Evolutionary conservation across 2,797 vertebrate species (phyloP), one percentile per base, ranked within the genome.

Genomic region (Huso huso): DNA sequence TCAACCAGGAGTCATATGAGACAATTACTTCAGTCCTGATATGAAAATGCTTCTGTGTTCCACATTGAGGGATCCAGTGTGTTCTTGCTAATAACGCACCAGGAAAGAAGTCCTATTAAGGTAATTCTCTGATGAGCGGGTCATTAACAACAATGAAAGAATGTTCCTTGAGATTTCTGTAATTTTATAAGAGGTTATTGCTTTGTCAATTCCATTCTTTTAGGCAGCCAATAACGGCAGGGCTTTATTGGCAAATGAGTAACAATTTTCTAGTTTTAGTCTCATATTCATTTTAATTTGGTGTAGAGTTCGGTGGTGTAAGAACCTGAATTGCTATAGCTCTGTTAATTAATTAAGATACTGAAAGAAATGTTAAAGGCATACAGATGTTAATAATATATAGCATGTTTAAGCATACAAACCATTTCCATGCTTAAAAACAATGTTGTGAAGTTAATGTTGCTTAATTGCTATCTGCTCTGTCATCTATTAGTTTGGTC

Each of bases 11-110:
- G 86, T 90, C 88, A 77, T 79, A 87, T 87, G 88, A 90, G 85
- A 88, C 90, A 91, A 91, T 93, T 91, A 92, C 83, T 86, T 87
- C 86, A 87, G 82, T 78, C 77, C 80, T 68, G 76, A 85, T 89
- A 90, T 89, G 88, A 88, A 87, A 88, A 88, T 81, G 37, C 88
- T 91, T 83, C 73, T 87, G 86, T 91, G 86, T 89, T 87, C 82
- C 76, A 83, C 82, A 78, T 80, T 76, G 78, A 89, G 87, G 85
- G 88, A 87, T 88, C 84, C 78, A 81, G 76, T 78, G 76, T 70
- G 74, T 79, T 87, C 83, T 75, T 78, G 81, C 78, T 86, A 85
- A 90, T 89, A 90, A 86, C 77, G 78, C 85, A 84, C 79, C 81
- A 77, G 65, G 75, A 86, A 87, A 37, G 37, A 37, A 92, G 86